A percentile compares a stretch with the other conserved stretches of the same genome.
Evolutionary conservation across 2,888 invertebrate genomes (phyloP).

Genomic region (Eledone cirrhosa): DNA sequence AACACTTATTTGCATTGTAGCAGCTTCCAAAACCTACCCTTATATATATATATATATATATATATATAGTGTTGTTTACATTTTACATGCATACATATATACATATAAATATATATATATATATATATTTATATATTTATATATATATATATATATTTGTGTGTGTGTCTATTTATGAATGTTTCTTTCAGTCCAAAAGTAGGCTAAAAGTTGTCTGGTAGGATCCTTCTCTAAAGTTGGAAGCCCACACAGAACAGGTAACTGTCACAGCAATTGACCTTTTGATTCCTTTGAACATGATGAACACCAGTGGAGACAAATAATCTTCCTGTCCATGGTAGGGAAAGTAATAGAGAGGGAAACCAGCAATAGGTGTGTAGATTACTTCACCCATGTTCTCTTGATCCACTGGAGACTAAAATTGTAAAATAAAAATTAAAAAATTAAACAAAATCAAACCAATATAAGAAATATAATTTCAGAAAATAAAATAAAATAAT

Average conservation of each 20-base stretch:
- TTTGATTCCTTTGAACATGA: not conserved
- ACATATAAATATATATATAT: slow-evolving; percentile 4
- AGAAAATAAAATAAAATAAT: too few relatives aligned
- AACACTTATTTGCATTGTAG: not conserved
- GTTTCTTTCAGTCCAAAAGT: not conserved
- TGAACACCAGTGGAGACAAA: slow-evolving; percentile 19
- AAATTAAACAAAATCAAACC: too few relatives aligned
- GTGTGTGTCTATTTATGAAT: not conserved
- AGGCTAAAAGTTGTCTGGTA: slow-evolving; percentile 11
- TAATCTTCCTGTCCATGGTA: slow-evolving; percentile 26
- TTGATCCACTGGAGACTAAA: slow-evolving; percentile 18
- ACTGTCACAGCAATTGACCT: slow-evolving; percentile 18
- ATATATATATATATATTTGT: slow-evolving; percentile 10
- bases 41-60: not conserved
- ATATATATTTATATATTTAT: slow-evolving; percentile 16
- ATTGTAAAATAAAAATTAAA: not conserved
- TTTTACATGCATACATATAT: not conserved
- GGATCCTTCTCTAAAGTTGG: slow-evolving; percentile 12
- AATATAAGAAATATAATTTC: too few relatives aligned
- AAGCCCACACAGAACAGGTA: slow-evolving; percentile 22
- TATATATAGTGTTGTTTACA: too few relatives aligned
- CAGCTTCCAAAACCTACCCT: not conserved
- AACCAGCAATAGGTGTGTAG: slow-evolving; percentile 9
- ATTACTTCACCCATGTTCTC: slow-evolving; percentile 26
- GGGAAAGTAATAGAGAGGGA: slow-evolving; percentile 24